A percentile compares a stretch with the other conserved stretches of the same genome.
Conservation (phyloP, 2,797 vertebrate species). For the Pyrocephalus nanus region DNA sequence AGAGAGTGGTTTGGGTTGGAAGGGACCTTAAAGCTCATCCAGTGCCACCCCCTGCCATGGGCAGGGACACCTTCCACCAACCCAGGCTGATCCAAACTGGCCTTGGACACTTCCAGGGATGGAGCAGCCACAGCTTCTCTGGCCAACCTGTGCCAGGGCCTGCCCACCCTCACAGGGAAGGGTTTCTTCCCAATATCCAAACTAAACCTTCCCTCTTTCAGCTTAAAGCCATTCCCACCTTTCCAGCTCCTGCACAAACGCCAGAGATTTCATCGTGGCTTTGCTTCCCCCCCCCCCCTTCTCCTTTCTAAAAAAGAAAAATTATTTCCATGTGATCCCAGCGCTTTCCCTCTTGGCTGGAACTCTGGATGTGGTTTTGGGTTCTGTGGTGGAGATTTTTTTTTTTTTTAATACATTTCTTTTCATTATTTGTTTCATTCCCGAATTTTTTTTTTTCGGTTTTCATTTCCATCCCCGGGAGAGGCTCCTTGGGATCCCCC, state of each 20-base stretch:
- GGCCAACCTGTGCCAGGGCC: not conserved
- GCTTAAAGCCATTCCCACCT: not conserved
- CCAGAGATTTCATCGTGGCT: not conserved
- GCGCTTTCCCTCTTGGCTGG: slow-evolving; percentile 11
- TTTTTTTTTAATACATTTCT: not conserved
- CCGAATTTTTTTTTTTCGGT: not conserved
- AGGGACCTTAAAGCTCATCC: not conserved
- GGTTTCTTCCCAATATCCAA: not conserved
- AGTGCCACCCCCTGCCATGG: not conserved
- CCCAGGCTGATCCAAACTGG: not conserved
- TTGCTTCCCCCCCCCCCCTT: rapidly evolving
- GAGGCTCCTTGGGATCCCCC: not conserved
- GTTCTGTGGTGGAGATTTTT: not conserved
- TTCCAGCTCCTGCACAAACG: not conserved
- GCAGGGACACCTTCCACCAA: not conserved
- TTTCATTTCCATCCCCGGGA: not conserved
- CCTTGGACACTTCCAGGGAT: not conserved
- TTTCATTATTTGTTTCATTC: not conserved
- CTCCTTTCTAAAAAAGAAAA: not conserved
- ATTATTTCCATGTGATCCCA: slow-evolving; percentile 35
- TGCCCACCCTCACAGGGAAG: not conserved
- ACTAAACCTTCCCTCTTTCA: not conserved
- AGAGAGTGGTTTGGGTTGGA: not conserved
- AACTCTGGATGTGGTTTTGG: not conserved
- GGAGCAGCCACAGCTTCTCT: not conserved